A percentile compares a stretch with the other conserved stretches of the same genome.
These are phyloP conservation scores for Macrocentrus cingulum DNA, from an alignment of 1,140 invertebrate genomes.

Conservation along the genomic window DNA sequence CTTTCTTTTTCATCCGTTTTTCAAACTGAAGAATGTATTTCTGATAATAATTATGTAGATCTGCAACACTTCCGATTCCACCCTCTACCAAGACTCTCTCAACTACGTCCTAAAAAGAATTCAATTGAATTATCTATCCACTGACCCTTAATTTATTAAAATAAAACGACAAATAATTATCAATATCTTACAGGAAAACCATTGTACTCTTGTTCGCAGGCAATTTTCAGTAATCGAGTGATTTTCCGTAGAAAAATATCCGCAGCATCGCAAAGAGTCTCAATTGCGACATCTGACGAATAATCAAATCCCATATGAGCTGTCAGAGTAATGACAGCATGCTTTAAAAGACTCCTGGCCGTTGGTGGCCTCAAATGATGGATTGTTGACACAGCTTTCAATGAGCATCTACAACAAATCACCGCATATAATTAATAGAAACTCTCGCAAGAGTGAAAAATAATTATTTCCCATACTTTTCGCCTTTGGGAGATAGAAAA, in stretches of 20 bases:
- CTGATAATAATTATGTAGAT: constrained; percentile 61
- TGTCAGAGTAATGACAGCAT: constrained; percentile 49
- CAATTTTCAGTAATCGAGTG: constrained; percentile 57
- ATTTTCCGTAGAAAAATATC: constrained; percentile 62
- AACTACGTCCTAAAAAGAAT: constrained; percentile 56
- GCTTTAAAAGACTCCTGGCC: constrained; percentile 46
- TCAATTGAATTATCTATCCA: not conserved
- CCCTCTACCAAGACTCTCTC: constrained; percentile 63
- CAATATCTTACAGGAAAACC: constrained; percentile 61
- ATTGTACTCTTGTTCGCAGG: constrained; percentile 58
- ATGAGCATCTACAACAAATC: not conserved
- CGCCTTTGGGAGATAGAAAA: constrained; percentile 34
- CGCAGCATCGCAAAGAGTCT: constrained; percentile 60
- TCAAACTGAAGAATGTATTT: constrained; percentile 60
- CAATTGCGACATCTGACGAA: constrained; percentile 59
- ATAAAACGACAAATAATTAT: not conserved
- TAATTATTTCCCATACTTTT: constrained; percentile 33
- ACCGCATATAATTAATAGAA: not conserved
- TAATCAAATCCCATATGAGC: constrained; percentile 58
- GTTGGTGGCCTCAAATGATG: constrained; percentile 43
- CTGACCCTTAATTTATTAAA: constrained; percentile 12
- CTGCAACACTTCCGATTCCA: constrained; percentile 58
- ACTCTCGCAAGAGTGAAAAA: not conserved
- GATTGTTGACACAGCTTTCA: constrained; percentile 34
- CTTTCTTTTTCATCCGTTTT: constrained; percentile 52